These are phyloP conservation scores for Papilio gigon DNA, from an alignment of 2,888 invertebrate species.

Conservation along the genomic window DNA sequence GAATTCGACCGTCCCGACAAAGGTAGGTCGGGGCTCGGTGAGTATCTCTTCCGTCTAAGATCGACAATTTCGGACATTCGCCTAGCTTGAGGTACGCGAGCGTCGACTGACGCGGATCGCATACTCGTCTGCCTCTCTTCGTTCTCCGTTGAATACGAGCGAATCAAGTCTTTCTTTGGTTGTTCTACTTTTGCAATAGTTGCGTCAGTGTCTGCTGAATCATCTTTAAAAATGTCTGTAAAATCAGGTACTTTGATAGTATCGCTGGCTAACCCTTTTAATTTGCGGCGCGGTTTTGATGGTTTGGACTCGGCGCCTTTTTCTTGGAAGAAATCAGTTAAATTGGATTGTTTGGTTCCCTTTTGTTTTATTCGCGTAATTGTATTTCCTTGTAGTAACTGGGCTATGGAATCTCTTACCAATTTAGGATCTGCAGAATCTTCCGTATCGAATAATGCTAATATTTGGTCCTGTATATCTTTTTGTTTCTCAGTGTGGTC, in stretches of 20 bases:
- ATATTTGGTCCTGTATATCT: conserved; percentile 70
- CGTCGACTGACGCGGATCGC: conserved; percentile 51
- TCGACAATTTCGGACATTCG: conserved; percentile 58
- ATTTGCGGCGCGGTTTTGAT: conserved; percentile 57
- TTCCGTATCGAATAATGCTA: conserved; percentile 68
- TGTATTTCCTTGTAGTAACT: conserved; percentile 62
- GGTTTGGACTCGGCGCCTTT: conserved; percentile 51
- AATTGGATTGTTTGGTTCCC: conserved; percentile 48
- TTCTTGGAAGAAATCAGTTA: conserved; percentile 60
- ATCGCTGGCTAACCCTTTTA: conserved; percentile 66
- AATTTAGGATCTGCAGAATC: conserved; percentile 66
- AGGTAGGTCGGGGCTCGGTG: conserved; percentile 58
- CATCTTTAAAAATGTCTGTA: conserved; percentile 59
- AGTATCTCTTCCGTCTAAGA: conserved; percentile 53
- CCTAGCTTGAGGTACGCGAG: conserved; percentile 52
- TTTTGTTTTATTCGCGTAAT: conserved; percentile 54
- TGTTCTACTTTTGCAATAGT: conserved; percentile 55
- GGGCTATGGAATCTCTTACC: conserved; percentile 62
- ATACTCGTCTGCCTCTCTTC: conserved; percentile 47
- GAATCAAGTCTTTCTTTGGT: conserved; percentile 46
- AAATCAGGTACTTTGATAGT: conserved; percentile 56
- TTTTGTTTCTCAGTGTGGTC: conserved; percentile 59
- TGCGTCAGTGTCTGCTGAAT: conserved; percentile 64
- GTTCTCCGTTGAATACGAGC: conserved; percentile 49
- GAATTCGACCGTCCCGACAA: conserved; percentile 62